phyloP scores from a whole-genome alignment of 2,888 invertebrate species.

The Drosophila mayaguana region DNA sequence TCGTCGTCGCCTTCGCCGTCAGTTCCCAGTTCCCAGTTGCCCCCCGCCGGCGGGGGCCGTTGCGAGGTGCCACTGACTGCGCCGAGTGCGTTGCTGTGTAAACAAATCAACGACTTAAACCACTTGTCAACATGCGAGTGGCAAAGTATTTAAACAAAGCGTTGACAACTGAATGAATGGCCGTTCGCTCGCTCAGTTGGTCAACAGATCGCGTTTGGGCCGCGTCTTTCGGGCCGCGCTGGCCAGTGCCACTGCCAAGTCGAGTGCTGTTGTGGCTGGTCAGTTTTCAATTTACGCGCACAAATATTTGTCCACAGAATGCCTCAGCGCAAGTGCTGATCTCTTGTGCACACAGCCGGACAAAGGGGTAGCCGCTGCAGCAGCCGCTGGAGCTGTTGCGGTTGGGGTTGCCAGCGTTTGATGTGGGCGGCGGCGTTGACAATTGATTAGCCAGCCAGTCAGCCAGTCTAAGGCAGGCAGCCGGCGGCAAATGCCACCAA shows the following conservation, averaged over 20 bases:
- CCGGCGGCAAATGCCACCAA: slow-evolving; percentile 47
- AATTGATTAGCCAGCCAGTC: slow-evolving; percentile 70
- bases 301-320: slow-evolving; percentile 79
- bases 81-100: slow-evolving; percentile 63
- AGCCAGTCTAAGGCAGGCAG: background rate
- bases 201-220: slow-evolving; percentile 41
- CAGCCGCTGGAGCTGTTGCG: slow-evolving; percentile 7
- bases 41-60: background rate
- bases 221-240: slow-evolving; percentile 29
- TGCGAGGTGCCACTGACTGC: slow-evolving; percentile 40
- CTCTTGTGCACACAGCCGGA: slow-evolving; percentile 68
- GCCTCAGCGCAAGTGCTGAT: slow-evolving; percentile 79
- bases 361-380: slow-evolving; percentile 22
- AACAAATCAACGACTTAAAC: slow-evolving; percentile 81
- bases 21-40: no score
- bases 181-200: slow-evolving; percentile 37
- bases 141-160: slow-evolving; percentile 81
- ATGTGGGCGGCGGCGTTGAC: slow-evolving; percentile 80
- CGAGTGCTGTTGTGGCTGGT: slow-evolving; percentile 80
- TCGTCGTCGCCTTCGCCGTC: slow-evolving; percentile 21
- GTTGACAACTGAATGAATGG: slow-evolving; percentile 78
- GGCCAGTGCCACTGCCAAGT: slow-evolving; percentile 62
- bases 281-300: slow-evolving; percentile 78
- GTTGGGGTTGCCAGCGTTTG: slow-evolving; percentile 59
- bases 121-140: slow-evolving; percentile 81